These are phyloP conservation scores for Numenius arquata DNA, from an alignment of 2,113 vertebrate genomes.

Conservation along the genomic window DNA sequence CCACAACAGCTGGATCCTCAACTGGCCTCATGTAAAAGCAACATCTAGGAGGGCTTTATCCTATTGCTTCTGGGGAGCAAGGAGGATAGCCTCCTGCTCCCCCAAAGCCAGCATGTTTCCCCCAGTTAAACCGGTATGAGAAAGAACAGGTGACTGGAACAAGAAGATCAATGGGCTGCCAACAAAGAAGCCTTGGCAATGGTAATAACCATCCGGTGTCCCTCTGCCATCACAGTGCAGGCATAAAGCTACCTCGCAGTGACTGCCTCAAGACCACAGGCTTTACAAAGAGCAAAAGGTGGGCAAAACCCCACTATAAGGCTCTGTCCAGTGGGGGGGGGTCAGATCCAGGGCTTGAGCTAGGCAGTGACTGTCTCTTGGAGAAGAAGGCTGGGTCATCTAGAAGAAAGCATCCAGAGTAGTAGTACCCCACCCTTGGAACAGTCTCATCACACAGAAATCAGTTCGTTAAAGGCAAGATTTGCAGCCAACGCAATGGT, in stretches of 20 bases:
- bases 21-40: background rate
- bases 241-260: background rate
- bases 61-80: background rate
- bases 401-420: background rate
- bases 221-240: background rate
- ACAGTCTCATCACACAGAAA: background rate
- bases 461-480: background rate
- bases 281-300: background rate
- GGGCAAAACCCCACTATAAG: background rate
- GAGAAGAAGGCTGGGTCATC: background rate
- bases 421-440: fast-evolving
- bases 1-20: fast-evolving
- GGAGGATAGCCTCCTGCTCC: background rate
- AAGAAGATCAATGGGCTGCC: background rate
- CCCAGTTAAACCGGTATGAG: background rate
- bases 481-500: background rate
- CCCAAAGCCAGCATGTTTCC: background rate
- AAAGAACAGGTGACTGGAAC: background rate
- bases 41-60: background rate
- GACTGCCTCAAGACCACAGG: background rate
- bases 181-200: background rate
- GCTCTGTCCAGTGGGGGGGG: background rate
- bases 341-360: background rate
- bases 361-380: background rate
- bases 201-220: background rate